A percentile compares a stretch with the other conserved stretches of the same genome.
Evolutionary conservation across 92 coral and sea anemone species (phyloP).

Genomic region (Phenganax marumi): DNA sequence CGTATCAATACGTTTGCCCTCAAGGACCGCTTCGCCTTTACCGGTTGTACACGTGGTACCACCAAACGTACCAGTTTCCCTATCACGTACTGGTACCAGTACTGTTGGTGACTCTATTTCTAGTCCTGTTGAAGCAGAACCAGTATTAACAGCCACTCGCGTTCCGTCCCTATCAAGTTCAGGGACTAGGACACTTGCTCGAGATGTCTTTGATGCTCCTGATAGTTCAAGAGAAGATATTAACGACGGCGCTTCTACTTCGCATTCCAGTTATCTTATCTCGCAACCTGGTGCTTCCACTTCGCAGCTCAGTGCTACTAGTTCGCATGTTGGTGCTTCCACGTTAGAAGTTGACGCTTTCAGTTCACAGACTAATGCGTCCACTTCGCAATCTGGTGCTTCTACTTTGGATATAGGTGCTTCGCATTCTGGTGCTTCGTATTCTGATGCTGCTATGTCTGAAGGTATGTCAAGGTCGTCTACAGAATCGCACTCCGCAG

Average conservation of each 20-base stretch:
- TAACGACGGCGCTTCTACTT: slow-evolving; percentile 26
- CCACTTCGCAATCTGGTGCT: too few species aligned
- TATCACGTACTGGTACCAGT: not conserved
- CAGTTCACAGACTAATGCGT: too few species aligned
- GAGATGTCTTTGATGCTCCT: slow-evolving; percentile 14
- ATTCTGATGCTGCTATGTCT: not conserved
- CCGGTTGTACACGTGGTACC: slow-evolving; percentile 42
- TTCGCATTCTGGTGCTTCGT: not conserved
- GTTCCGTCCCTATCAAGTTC: not conserved
- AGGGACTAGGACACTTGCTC: slow-evolving; percentile 1
- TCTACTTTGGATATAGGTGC: too few species aligned
- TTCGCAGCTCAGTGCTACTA: too few species aligned
- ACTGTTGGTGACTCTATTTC: not conserved
- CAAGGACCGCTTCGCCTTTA: slow-evolving; percentile 30
- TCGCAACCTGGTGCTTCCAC: too few species aligned
- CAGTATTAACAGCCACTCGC: slow-evolving; percentile 31
- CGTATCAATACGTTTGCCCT: slow-evolving; percentile 35
- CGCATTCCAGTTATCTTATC: not conserved
- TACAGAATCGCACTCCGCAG: slow-evolving; percentile 9
- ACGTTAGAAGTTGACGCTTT: too few species aligned
- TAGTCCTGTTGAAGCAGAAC: slow-evolving; percentile 19
- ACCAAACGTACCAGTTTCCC: slow-evolving; percentile 28
- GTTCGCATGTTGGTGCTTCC: too few species aligned
- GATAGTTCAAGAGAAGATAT: slow-evolving; percentile 13
- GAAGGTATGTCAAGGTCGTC: not conserved